phyloP scores from a whole-genome alignment of 2,113 vertebrate species.

The Anguilla japonica region DNA sequence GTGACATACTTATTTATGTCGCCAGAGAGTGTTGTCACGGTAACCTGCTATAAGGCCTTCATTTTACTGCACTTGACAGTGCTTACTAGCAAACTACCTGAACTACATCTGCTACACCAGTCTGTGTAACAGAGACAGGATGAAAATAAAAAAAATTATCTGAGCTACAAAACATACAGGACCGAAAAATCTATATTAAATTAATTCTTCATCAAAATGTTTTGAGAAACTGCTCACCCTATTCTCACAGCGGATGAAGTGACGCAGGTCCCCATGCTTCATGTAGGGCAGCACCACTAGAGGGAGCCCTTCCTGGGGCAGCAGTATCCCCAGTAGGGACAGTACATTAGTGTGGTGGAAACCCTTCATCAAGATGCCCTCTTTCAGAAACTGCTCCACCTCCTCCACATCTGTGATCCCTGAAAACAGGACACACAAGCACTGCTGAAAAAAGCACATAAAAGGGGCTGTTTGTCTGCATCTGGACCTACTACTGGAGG shows the following conservation, averaged over 20 bases:
- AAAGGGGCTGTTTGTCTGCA: no score
- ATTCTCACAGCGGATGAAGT: slow-evolving; percentile 87
- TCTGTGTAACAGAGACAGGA: no score
- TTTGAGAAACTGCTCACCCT: slow-evolving; percentile 66
- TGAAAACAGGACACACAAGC: slow-evolving; percentile 43
- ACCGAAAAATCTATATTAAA: no score
- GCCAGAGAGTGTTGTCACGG: no score
- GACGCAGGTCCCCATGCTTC: slow-evolving; percentile 90
- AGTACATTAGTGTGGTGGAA: slow-evolving; percentile 90
- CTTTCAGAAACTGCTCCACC: slow-evolving; percentile 91
- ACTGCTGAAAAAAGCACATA: neutral
- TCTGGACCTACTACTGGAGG: neutral
- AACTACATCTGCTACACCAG: no score
- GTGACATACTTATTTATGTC: no score
- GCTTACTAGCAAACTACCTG: no score
- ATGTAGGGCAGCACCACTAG: slow-evolving; percentile 90
- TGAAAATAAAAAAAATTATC: no score
- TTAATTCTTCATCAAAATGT: neutral
- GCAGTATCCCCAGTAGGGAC: slow-evolving; percentile 84
- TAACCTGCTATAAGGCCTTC: no score
- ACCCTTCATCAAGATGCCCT: slow-evolving; percentile 93
- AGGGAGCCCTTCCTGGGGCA: slow-evolving; percentile 85
- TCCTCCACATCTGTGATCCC: slow-evolving; percentile 92
- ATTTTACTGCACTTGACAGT: no score
- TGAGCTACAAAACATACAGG: no score